These are phyloP conservation scores for Columba livia DNA, from an alignment of 2,113 vertebrate genomes.

Conservation along the genomic window DNA sequence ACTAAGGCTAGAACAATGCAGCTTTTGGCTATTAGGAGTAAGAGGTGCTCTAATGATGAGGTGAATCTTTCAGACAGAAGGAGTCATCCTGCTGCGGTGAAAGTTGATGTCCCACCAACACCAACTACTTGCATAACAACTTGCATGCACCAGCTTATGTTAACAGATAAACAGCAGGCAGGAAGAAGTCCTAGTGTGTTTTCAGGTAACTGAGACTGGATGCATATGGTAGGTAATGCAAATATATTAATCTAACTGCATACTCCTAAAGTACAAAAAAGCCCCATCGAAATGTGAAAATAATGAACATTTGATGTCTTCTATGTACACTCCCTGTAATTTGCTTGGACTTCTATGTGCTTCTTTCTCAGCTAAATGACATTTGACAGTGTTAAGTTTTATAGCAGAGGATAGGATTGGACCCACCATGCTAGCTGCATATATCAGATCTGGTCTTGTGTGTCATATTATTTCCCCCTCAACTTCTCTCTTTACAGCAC, in stretches of 20 bases:
- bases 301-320: not conserved
- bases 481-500: not conserved
- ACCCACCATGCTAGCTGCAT: rapidly evolving
- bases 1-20: constrained; percentile 8
- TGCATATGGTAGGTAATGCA: not conserved
- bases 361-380: not conserved
- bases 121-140: not conserved
- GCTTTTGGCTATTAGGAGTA: not conserved
- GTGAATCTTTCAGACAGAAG: not conserved
- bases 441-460: not conserved
- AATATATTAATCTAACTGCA: not conserved
- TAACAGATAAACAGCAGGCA: not conserved
- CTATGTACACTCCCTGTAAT: not conserved
- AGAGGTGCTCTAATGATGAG: constrained; percentile 11
- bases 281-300: not conserved
- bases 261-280: not conserved
- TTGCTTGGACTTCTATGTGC: not conserved
- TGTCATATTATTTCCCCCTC: not conserved
- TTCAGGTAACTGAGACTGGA: not conserved
- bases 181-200: not conserved
- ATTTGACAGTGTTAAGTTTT: not conserved
- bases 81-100: not conserved
- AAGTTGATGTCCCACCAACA: not conserved
- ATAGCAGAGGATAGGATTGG: not conserved
- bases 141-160: not conserved